Conservation (phyloP, 2,797 vertebrate species). For the Eulemur albifrons region DNA sequence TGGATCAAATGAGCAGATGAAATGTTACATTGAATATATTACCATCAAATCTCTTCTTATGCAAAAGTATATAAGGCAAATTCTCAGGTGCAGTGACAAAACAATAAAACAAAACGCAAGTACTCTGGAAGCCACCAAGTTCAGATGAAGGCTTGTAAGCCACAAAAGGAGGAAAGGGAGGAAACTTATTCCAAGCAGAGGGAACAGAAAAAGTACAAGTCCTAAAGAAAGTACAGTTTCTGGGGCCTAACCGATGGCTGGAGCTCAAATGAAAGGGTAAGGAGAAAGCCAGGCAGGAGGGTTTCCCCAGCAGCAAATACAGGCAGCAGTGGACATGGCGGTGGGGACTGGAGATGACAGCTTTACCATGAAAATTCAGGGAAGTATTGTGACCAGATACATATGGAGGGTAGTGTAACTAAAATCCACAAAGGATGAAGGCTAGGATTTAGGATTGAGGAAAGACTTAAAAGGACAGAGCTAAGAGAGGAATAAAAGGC, state of each 20-base stretch:
- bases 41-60: neutral
- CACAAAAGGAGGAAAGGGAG: neutral
- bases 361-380: neutral
- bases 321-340: rapidly evolving
- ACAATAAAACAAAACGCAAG: neutral
- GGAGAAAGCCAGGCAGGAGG: neutral
- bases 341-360: neutral
- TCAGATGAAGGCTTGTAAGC: neutral
- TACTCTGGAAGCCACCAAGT: neutral
- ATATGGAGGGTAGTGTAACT: neutral
- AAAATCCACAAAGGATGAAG: neutral
- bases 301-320: neutral
- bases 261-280: neutral
- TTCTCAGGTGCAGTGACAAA: neutral
- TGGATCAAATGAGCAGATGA: neutral
- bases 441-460: neutral
- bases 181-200: neutral
- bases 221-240: neutral
- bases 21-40: neutral
- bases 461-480: neutral
- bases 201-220: neutral
- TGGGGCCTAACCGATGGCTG: too few relatives aligned
- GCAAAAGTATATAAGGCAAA: neutral
- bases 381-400: neutral
- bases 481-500: neutral